These are phyloP conservation scores for Coregonus suidteri DNA, from an alignment of 2,797 vertebrate genomes.

Conservation along the genomic window DNA sequence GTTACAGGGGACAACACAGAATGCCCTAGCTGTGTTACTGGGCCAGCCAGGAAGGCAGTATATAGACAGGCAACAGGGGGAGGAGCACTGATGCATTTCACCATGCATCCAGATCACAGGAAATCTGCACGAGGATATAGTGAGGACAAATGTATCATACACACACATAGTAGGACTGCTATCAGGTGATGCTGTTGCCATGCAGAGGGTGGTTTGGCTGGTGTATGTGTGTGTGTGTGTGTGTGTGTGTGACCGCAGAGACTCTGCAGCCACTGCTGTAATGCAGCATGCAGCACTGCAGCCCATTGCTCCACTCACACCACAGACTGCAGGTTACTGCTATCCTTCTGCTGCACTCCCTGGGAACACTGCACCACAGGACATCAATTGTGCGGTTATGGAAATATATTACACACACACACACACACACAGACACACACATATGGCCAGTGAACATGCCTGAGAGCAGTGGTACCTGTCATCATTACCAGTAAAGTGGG, in stretches of 20 bases:
- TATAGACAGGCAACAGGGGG: neutral
- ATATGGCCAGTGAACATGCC: conserved; percentile 2
- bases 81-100: neutral
- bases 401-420: conserved; percentile 15
- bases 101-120: neutral
- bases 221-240: conserved; percentile 16
- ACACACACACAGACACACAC: conserved; percentile 21
- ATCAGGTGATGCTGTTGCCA: neutral
- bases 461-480: conserved; percentile 50
- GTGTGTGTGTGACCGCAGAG: conserved; percentile 47
- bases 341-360: conserved; percentile 7
- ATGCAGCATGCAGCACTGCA: conserved; percentile 68
- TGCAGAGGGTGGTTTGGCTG: neutral
- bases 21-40: neutral
- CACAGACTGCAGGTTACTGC: conserved; percentile 47
- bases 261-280: conserved; percentile 67
- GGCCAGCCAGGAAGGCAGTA: neutral
- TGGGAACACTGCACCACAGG: conserved; percentile 37
- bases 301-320: conserved; percentile 23
- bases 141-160: neutral
- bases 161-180: neutral
- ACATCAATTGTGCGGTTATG: conserved; percentile 11
- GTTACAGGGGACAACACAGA: conserved; percentile 42
- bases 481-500: conserved; percentile 55
- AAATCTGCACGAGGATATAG: neutral